Conservation (phyloP, 2,797 vertebrate species). For the Cheirogaleus major region DNA sequence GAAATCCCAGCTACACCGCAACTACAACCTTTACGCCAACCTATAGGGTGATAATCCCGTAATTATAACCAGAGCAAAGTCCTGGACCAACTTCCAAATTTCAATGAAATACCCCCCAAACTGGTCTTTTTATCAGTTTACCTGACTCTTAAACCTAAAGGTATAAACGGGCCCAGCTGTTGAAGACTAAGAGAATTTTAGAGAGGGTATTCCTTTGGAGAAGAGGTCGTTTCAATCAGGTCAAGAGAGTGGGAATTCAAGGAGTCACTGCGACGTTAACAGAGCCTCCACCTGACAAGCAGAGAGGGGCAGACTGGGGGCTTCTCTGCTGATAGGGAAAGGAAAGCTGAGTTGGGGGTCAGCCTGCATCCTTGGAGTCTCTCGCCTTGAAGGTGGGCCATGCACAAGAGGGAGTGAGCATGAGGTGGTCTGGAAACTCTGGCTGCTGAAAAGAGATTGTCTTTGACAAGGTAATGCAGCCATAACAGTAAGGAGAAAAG, state of each 20-base stretch:
- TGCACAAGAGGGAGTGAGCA: not conserved
- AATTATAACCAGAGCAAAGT: not conserved
- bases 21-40: not conserved
- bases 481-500: not conserved
- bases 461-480: not conserved
- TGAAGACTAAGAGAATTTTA: not conserved
- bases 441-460: not conserved
- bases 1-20: not conserved
- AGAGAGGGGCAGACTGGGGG: not conserved
- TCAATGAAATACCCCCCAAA: not conserved
- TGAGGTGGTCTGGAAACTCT: not conserved
- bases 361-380: not conserved
- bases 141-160: not conserved
- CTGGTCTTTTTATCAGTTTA: not conserved
- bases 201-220: not conserved
- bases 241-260: not conserved
- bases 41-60: not conserved
- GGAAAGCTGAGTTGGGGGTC: rapidly evolving
- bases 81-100: not conserved
- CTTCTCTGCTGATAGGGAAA: not conserved
- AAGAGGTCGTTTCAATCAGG: not conserved
- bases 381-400: rapidly evolving
- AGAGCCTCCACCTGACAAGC: not conserved
- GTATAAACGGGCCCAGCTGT: not conserved
- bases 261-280: not conserved